These are phyloP conservation scores for Agrypnia vestita DNA, from an alignment of 1,140 invertebrate genomes.

Conservation along the genomic window DNA sequence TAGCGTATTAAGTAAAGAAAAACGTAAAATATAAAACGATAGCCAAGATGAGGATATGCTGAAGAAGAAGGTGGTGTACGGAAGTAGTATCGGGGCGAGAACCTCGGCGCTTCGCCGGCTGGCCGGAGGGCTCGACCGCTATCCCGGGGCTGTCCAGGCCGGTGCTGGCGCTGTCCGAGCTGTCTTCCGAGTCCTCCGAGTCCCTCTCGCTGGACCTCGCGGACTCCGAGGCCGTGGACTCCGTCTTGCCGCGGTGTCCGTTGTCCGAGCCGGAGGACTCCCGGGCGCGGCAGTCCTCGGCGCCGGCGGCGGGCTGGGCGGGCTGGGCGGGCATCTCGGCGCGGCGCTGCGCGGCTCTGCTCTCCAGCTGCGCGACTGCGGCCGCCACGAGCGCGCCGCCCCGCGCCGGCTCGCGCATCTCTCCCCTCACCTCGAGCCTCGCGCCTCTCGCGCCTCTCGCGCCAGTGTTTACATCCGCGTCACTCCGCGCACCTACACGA, in stretches of 20 bases:
- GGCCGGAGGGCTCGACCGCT: slow-evolving; percentile 15
- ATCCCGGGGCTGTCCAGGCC: slow-evolving; percentile 19
- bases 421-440: neutral
- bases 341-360: slow-evolving; percentile 63
- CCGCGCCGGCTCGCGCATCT: slow-evolving; percentile 61
- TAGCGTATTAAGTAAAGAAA: slow-evolving; percentile 30
- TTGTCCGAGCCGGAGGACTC: slow-evolving; percentile 53
- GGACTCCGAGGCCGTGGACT: slow-evolving; percentile 52
- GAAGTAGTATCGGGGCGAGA: slow-evolving; percentile 38
- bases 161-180: slow-evolving; percentile 4
- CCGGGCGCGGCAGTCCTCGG: slow-evolving; percentile 13
- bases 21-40: slow-evolving; percentile 38
- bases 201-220: slow-evolving; percentile 44
- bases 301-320: slow-evolving; percentile 5
- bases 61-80: slow-evolving; percentile 49
- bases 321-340: slow-evolving; percentile 32
- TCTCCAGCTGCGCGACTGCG: slow-evolving; percentile 70
- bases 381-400: slow-evolving; percentile 71
- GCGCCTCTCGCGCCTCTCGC: neutral
- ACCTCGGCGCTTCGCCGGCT: slow-evolving; percentile 19
- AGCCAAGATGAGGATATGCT: slow-evolving; percentile 51
- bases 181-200: slow-evolving; percentile 44
- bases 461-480: slow-evolving; percentile 19
- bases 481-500: neutral
- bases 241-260: slow-evolving; percentile 9